Evolutionary conservation across 2,888 invertebrate species (phyloP), one percentile per base, ranked within the genome.

Genomic region (Protonemura montana): DNA sequence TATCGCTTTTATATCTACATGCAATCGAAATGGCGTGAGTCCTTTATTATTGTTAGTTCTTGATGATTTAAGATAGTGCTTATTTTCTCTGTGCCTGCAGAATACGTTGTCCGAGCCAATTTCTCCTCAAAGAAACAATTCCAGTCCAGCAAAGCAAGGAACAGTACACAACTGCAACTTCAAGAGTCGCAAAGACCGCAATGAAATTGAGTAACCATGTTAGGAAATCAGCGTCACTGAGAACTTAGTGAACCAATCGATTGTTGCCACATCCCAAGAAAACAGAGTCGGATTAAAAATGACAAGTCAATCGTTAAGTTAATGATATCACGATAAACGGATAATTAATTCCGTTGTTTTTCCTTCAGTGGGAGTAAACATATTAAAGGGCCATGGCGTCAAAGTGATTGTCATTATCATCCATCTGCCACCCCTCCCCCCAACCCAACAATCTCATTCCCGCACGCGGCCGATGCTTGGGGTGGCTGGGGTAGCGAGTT

Each of bases 341-440:
- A 26, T 78, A 78, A 78, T 78, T 26, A 78, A 78, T 78, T 28
- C 78, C 28, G n/a, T 78, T 78, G 78, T 78, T 78, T 78, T 78
- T 78, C 78, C 78, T 3, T 27, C 78, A 28, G 27, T 78, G 78
- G 2, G 78, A 28, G 78, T 78, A 78, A 78, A 78, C 78, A 78
- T 78, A 78, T 78, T 78, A 78, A 78, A 59, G 59, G 78, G 28
- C 26, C 78, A 2, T 6, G 21, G 78, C 78, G 78, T 78, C 78
- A 78, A 78, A 78, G 27, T 78, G 78, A 78, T 78, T 78, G 78
- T 78, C 78, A 78, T 78, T 78, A 78, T 78, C 78, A 78, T 78
- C 78, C 26, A 78, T 78, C 78, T 78, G 78, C 78, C 3, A 25
- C 78, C 78, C 26, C 78, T 10, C 35, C 35, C 35, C 35, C 35